These are phyloP conservation scores for Caenorhabditis remanei DNA, from an alignment of 1,140 invertebrate genomes.

Conservation along the genomic window DNA sequence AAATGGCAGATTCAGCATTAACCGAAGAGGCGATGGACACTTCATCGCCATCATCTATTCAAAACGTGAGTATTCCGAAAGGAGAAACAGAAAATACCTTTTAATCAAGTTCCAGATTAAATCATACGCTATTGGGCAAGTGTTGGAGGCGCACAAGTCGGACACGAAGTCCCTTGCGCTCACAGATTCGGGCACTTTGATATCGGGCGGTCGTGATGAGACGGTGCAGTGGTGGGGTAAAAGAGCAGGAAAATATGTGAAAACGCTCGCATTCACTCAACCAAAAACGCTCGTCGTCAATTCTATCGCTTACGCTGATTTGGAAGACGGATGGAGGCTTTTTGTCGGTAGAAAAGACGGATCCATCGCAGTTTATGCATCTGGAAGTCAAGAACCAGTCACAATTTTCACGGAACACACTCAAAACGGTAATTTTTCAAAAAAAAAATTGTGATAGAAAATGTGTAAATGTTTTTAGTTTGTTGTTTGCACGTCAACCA, in stretches of 20 bases:
- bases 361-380: constrained; percentile 46
- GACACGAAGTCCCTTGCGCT: constrained; percentile 34
- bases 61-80: background rate
- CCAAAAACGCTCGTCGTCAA: constrained; percentile 12
- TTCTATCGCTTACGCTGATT: constrained; percentile 42
- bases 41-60: background rate
- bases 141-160: constrained; percentile 49
- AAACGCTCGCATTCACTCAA: constrained; percentile 37
- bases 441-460: background rate
- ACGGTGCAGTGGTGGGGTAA: constrained; percentile 31
- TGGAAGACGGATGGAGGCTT: constrained; percentile 45
- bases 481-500: constrained; percentile 65
- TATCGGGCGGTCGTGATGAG: constrained; percentile 60
- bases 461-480: constrained; percentile 62
- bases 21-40: constrained; percentile 9
- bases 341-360: constrained; percentile 60
- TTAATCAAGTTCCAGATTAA: background rate
- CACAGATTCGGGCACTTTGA: constrained; percentile 28
- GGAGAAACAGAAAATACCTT: background rate
- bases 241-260: background rate
- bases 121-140: background rate
- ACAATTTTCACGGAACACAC: constrained; percentile 40
- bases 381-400: background rate
- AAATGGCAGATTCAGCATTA: background rate
- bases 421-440: constrained; percentile 29